Evolutionary conservation across 2,888 invertebrate species (phyloP).

Genomic region (Linyphia triangularis): DNA sequence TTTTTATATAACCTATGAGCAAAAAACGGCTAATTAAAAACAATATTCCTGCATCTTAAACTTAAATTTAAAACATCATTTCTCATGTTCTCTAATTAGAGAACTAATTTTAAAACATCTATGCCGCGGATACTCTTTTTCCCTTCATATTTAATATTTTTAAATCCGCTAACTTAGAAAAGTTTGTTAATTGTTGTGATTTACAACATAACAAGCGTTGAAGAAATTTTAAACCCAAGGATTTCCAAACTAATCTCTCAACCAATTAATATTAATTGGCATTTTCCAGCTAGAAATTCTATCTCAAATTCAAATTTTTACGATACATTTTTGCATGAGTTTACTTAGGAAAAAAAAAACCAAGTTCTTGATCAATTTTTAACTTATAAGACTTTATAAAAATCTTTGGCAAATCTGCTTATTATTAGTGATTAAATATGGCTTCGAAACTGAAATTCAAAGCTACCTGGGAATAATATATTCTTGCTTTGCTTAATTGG

Average conservation of each 20-base stretch:
- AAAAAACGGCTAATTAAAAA: too few species aligned
- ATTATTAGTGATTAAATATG: slow-evolving; percentile 62
- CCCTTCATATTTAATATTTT: too few species aligned
- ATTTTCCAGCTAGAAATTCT: neutral
- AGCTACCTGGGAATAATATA: slow-evolving; percentile 39
- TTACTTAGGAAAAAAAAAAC: neutral
- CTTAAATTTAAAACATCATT: too few species aligned
- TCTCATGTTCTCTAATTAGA: too few species aligned
- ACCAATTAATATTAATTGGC: slow-evolving; percentile 41
- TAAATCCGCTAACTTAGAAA: slow-evolving; percentile 3
- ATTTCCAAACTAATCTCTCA: slow-evolving; percentile 15
- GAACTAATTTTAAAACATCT: too few species aligned
- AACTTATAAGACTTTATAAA: neutral
- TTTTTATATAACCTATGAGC: too few species aligned
- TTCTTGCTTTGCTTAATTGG: slow-evolving; percentile 62
- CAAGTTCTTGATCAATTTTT: slow-evolving; percentile 14
- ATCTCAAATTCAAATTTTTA: neutral
- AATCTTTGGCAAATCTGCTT: slow-evolving; percentile 46
- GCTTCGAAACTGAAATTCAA: slow-evolving; percentile 52
- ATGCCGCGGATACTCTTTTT: too few species aligned
- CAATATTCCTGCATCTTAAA: too few species aligned
- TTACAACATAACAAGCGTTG: slow-evolving; percentile 10
- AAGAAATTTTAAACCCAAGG: slow-evolving; percentile 19
- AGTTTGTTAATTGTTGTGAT: slow-evolving; percentile 32
- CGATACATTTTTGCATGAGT: slow-evolving; percentile 8